These are phyloP conservation scores for Scaptomyza graminum DNA, from an alignment of 1,140 invertebrate genomes.

Conservation along the genomic window DNA sequence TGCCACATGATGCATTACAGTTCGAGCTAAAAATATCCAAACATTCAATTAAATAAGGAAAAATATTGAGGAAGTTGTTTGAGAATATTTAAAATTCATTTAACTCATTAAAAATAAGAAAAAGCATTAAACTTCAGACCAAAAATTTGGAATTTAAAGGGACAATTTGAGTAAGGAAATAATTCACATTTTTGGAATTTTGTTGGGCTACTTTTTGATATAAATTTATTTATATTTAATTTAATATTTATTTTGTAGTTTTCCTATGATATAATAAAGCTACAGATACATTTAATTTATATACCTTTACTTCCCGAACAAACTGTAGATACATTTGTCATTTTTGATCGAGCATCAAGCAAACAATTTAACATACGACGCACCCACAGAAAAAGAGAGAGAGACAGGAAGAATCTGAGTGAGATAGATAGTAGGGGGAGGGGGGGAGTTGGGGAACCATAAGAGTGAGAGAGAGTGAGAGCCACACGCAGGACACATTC, in stretches of 20 bases:
- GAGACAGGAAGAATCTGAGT: neutral
- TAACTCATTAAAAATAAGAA: too few species aligned
- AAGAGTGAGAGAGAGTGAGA: neutral
- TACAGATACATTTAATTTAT: neutral
- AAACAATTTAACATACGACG: constrained; percentile 76
- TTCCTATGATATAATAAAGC: neutral
- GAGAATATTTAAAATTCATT: too few species aligned
- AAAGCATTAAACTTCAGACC: neutral
- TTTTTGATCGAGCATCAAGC: constrained; percentile 83
- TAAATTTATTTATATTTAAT: too few species aligned
- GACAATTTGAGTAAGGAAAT: too few species aligned
- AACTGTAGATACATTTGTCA: constrained; percentile 79
- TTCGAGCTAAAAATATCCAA: constrained; percentile 29
- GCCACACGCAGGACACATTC: constrained; percentile 56
- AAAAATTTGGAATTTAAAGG: too few species aligned
- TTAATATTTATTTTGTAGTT: too few species aligned
- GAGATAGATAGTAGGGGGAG: too few species aligned
- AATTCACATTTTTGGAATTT: too few species aligned
- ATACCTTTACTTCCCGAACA: constrained; percentile 16
- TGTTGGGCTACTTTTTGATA: too few species aligned
- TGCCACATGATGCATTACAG: constrained; percentile 53
- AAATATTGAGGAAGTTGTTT: too few species aligned
- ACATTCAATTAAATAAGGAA: too few species aligned
- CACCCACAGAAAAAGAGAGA: constrained; percentile 1
- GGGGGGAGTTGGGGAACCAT: too few species aligned